Percentiles rank a stretch among this genome's conserved stretches.
Conservation (phyloP, 2,888 invertebrate species). For the Podabrus alpinus region DNA sequence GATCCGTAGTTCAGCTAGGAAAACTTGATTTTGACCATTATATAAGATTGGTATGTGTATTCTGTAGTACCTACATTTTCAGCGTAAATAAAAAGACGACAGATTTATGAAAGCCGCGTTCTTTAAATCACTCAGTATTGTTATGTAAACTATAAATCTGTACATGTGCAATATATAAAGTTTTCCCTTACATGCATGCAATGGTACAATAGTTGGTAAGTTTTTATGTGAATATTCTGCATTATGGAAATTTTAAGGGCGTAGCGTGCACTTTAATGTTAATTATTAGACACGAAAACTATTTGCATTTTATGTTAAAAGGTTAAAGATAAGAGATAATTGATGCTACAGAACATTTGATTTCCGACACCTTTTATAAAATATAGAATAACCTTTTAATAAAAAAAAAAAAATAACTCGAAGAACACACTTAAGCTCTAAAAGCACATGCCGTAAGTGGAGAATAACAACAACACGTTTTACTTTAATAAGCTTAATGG, state of each 20-base stretch:
- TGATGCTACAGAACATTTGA: conserved; percentile 15
- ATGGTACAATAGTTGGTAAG: conserved; percentile 8
- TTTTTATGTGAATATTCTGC: conserved; percentile 14
- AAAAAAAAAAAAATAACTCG: neutral
- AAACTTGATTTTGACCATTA: no score
- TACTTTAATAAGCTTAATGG: no score
- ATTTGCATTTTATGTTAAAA: conserved; percentile 22
- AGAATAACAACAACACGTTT: no score
- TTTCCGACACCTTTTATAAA: conserved; percentile 15
- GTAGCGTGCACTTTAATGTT: conserved; percentile 27
- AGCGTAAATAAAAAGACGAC: no score
- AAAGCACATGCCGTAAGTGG: neutral
- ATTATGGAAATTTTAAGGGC: conserved; percentile 22
- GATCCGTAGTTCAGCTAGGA: no score
- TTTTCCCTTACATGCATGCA: conserved; percentile 7
- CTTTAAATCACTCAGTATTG: no score
- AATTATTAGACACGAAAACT: conserved; percentile 23
- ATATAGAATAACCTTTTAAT: neutral
- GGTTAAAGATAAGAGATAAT: conserved; percentile 19
- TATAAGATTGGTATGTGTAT: no score
- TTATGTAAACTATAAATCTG: neutral
- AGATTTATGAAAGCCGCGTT: no score
- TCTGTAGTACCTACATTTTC: no score
- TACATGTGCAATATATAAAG: neutral
- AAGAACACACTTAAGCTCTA: neutral